A percentile compares a stretch with the other conserved stretches of the same genome.
These are phyloP conservation scores for Brienomyrus brachyistius DNA, from an alignment of 2,113 vertebrate species.

Conservation along the genomic window DNA sequence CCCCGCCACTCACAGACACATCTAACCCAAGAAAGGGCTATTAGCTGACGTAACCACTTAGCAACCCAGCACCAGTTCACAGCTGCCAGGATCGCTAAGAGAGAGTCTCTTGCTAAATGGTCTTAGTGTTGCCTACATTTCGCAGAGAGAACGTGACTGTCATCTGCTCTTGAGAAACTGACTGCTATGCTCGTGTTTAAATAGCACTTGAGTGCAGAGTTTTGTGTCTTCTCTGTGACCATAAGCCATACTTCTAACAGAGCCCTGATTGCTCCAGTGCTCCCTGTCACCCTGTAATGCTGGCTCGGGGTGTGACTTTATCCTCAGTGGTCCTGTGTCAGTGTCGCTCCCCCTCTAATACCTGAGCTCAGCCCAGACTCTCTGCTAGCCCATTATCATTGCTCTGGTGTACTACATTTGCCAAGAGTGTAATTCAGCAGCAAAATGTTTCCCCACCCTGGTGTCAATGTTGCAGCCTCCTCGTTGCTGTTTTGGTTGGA, in stretches of 20 bases:
- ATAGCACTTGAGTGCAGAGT: not conserved
- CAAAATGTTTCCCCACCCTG: not conserved
- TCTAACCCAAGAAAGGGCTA: slow-evolving; percentile 60
- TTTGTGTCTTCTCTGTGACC: not conserved
- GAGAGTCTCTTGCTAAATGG: not conserved
- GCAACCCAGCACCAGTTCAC: slow-evolving; percentile 25
- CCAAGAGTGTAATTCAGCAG: not conserved
- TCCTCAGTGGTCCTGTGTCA: not conserved
- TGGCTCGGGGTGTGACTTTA: not conserved
- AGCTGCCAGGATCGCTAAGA: not conserved
- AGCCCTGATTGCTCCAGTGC: not conserved
- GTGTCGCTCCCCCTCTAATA: slow-evolving; percentile 18
- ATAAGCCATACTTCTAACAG: not conserved
- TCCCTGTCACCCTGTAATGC: not conserved
- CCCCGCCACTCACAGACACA: slow-evolving; percentile 58
- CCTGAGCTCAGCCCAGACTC: slow-evolving; percentile 17
- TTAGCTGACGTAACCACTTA: slow-evolving; percentile 41
- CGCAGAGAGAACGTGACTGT: not conserved
- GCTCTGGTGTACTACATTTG: slow-evolving; percentile 26
- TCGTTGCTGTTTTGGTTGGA: not conserved
- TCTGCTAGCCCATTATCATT: slow-evolving; percentile 17
- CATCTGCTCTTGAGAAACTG: not conserved
- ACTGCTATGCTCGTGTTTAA: not conserved
- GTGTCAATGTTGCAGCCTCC: not conserved
- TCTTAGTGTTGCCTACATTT: not conserved